Conservation (phyloP, 1,140 invertebrate genomes). For the Zophobas morio region DNA sequence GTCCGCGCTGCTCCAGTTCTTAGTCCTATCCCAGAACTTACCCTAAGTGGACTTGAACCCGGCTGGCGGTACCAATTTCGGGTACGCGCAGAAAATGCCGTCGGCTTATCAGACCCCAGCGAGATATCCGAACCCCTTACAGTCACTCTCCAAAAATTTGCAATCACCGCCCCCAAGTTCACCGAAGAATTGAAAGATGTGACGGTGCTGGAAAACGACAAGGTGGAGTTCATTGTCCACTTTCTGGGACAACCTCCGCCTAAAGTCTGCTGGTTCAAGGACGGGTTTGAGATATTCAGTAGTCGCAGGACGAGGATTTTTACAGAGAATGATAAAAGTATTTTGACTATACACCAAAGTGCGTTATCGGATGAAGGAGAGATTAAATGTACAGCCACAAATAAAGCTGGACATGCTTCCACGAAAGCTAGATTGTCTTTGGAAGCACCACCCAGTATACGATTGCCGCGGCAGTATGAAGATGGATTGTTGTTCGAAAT, state of each 20-base stretch:
- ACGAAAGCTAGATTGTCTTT: conserved; percentile 81
- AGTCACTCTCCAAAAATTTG: conserved; percentile 79
- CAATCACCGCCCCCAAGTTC: conserved; percentile 79
- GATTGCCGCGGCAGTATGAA: conserved; percentile 85
- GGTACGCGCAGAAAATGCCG: conserved; percentile 88
- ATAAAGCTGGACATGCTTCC: conserved; percentile 83
- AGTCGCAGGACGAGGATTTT: conserved; percentile 83
- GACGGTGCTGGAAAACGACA: conserved; percentile 82
- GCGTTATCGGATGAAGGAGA: conserved; percentile 86
- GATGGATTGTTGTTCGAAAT: conserved; percentile 73
- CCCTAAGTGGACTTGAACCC: conserved; percentile 84
- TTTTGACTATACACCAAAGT: conserved; percentile 86
- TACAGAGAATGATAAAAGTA: conserved; percentile 83
- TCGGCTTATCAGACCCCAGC: conserved; percentile 85
- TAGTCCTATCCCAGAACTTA: conserved; percentile 79
- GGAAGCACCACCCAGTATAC: conserved; percentile 85
- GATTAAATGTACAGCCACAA: conserved; percentile 90
- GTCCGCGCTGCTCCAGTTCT: conserved; percentile 80
- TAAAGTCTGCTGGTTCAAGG: conserved; percentile 94
- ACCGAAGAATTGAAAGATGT: conserved; percentile 77
- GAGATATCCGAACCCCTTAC: conserved; percentile 84
- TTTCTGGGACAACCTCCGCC: conserved; percentile 88
- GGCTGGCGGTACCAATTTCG: conserved; percentile 93
- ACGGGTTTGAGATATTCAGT: conserved; percentile 88
- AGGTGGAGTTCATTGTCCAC: conserved; percentile 86